Percentiles rank a stretch among this genome's conserved stretches.
Conservation (phyloP, 2,888 invertebrate species). For the Drosophila koepferae region DNA sequence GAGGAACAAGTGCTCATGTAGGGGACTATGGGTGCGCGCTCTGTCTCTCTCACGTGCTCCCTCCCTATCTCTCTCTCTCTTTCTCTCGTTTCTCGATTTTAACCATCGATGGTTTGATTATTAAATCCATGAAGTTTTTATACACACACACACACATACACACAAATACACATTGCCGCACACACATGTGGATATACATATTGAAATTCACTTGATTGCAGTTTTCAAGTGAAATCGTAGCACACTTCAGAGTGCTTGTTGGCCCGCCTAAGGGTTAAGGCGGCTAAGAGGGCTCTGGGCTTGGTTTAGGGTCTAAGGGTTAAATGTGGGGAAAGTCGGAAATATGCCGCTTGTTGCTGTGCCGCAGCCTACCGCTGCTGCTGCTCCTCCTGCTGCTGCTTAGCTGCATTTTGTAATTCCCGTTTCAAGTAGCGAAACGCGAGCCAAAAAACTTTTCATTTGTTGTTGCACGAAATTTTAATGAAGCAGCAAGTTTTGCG, state of each 20-base stretch:
- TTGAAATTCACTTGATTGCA: constrained; percentile 83
- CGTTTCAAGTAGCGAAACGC: constrained; percentile 79
- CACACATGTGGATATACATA: constrained; percentile 52
- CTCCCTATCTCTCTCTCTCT: background rate
- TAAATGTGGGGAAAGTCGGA: constrained; percentile 31
- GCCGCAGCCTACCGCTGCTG: constrained; percentile 19
- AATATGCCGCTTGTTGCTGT: constrained; percentile 65
- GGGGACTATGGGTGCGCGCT: background rate
- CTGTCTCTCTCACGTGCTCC: background rate
- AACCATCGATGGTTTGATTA: constrained; percentile 78
- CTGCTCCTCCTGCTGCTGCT: background rate
- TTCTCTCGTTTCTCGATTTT: constrained; percentile 52
- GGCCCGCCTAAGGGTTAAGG: constrained; percentile 72
- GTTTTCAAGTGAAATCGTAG: constrained; percentile 83
- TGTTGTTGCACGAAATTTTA: constrained; percentile 78
- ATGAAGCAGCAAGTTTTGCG: constrained; percentile 80
- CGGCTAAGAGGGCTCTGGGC: constrained; percentile 5
- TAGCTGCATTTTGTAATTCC: constrained; percentile 73
- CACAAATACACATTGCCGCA: constrained; percentile 38
- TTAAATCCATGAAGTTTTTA: constrained; percentile 83
- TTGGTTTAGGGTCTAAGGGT: background rate
- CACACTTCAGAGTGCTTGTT: constrained; percentile 75
- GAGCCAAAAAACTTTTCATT: constrained; percentile 72
- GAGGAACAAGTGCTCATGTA: constrained; percentile 67
- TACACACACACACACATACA: constrained; percentile 60